Evolutionary conservation across 1,140 invertebrate species (phyloP).

Genomic region (Phocides pigmalion): DNA sequence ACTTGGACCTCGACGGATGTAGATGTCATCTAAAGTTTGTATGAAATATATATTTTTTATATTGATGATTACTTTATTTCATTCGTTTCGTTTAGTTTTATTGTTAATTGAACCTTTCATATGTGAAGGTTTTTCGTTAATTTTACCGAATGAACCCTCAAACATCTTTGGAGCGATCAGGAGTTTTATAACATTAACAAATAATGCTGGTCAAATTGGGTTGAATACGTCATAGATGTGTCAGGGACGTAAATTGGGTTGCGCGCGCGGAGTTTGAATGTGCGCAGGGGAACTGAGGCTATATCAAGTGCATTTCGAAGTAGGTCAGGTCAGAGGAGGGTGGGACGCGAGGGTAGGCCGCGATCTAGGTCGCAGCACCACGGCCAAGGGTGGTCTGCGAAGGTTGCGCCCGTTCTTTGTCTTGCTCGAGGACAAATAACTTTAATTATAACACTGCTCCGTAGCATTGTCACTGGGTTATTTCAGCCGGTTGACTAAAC

Average conservation of each 20-base stretch:
- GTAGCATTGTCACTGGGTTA: conserved; percentile 5
- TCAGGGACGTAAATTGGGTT: conserved; percentile 57
- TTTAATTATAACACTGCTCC: conserved; percentile 31
- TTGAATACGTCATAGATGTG: conserved; percentile 44
- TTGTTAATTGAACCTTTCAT: no score
- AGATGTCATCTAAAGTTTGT: no score
- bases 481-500: background rate
- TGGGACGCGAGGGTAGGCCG: conserved; percentile 39
- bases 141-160: no score
- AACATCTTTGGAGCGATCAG: background rate
- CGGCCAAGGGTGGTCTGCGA: conserved; percentile 79
- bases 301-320: conserved; percentile 74
- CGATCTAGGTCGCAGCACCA: conserved; percentile 74
- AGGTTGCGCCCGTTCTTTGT: conserved; percentile 74
- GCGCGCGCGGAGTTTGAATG: conserved; percentile 49
- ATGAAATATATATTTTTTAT: no score
- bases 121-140: no score
- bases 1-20: no score
- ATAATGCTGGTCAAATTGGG: conserved; percentile 36
- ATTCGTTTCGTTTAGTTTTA: no score
- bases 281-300: conserved; percentile 54
- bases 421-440: conserved; percentile 43
- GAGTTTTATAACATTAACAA: background rate
- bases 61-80: no score
- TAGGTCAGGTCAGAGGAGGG: conserved; percentile 72